Evolutionary conservation across 2,888 invertebrate genomes (phyloP).

Genomic region (Ennomos fuscantarius): DNA sequence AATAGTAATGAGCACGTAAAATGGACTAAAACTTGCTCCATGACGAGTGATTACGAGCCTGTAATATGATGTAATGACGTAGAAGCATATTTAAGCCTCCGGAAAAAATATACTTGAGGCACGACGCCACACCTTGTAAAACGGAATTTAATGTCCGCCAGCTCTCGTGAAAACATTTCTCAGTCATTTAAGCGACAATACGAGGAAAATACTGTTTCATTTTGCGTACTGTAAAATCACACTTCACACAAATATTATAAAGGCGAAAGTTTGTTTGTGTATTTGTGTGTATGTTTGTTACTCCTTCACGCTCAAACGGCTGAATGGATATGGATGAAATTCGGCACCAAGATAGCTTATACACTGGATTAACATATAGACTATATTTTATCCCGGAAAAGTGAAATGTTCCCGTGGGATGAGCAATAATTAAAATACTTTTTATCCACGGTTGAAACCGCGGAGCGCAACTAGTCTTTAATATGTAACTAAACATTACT

Average conservation of each 20-base stretch:
- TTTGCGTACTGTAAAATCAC: constrained; percentile 13
- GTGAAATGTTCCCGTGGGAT: too few relatives aligned
- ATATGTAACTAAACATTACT: background rate
- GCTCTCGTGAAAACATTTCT: constrained; percentile 29
- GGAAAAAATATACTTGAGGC: constrained; percentile 38
- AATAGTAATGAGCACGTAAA: constrained; percentile 46
- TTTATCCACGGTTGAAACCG: too few relatives aligned
- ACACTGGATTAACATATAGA: too few relatives aligned
- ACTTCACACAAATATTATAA: too few relatives aligned
- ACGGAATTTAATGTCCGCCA: constrained; percentile 27
- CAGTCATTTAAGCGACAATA: constrained; percentile 18
- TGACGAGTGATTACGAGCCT: constrained; percentile 52
- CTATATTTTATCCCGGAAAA: too few relatives aligned
- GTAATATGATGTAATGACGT: constrained; percentile 60
- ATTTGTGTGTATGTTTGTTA: too few relatives aligned
- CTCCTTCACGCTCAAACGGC: too few relatives aligned
- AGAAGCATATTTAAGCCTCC: constrained; percentile 57
- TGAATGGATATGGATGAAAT: too few relatives aligned
- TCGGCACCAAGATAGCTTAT: too few relatives aligned
- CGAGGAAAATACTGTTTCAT: constrained; percentile 26
- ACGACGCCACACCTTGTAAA: constrained; percentile 44
- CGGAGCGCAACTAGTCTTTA: too few relatives aligned
- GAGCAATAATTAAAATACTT: too few relatives aligned
- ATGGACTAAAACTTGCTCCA: constrained; percentile 51
- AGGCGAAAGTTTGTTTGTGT: too few relatives aligned